Evolutionary conservation across 2,797 vertebrate species (phyloP).

Genomic region (Carapus acus): DNA sequence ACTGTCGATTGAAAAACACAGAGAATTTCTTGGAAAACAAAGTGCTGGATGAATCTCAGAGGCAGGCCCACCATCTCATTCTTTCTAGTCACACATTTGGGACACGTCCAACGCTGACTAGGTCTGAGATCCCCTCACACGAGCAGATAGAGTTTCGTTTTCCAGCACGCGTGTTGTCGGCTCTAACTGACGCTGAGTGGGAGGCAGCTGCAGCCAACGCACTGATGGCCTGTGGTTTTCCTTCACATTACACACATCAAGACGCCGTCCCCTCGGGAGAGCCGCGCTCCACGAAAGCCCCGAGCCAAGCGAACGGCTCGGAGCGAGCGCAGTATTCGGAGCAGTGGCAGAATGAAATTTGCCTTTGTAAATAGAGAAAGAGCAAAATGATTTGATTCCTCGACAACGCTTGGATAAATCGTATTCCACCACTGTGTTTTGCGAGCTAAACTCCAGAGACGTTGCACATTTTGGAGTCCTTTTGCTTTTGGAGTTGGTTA

Average conservation of each 20-base stretch:
- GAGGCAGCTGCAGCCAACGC: conserved; percentile 17
- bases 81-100: conserved; percentile 1
- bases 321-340: conserved; percentile 12
- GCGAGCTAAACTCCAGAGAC: conserved; percentile 8
- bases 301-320: conserved; percentile 5
- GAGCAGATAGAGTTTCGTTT: conserved; percentile 1
- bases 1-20: no score
- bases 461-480: background rate
- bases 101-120: conserved; percentile 11
- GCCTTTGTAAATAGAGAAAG: conserved; percentile 6
- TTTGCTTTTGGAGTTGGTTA: conserved; percentile 3
- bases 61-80: background rate
- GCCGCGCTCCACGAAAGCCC: conserved; percentile 16
- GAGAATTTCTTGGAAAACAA: background rate
- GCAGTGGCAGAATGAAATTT: conserved; percentile 8
- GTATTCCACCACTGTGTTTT: conserved; percentile 11
- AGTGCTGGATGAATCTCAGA: background rate
- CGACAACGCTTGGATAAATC: background rate
- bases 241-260: conserved; percentile 38
- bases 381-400: background rate
- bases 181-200: conserved; percentile 38
- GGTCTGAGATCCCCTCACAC: conserved; percentile 9
- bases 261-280: conserved; percentile 19
- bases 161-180: conserved; percentile 30
- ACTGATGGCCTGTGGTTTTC: conserved; percentile 35